Percentiles rank a stretch among this genome's conserved stretches.
Evolutionary conservation across 2,113 vertebrate species (phyloP).

Genomic region (Tragelaphus buxtoni): DNA sequence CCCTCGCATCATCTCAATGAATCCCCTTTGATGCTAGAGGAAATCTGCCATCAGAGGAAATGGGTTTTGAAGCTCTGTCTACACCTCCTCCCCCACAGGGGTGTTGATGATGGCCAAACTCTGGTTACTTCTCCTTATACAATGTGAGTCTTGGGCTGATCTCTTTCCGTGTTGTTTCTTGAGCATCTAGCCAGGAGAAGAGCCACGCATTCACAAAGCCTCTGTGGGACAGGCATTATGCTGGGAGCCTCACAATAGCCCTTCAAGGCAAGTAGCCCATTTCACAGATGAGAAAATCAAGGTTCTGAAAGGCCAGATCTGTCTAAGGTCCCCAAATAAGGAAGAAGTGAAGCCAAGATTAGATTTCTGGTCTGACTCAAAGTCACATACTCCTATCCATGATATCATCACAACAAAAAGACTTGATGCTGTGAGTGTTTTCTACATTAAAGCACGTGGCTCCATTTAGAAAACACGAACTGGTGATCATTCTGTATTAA

Average conservation of each 20-base stretch:
- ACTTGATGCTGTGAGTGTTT: background rate
- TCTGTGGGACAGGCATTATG: background rate
- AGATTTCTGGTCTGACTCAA: background rate
- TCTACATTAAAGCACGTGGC: background rate
- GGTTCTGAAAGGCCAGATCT: background rate
- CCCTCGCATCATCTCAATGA: background rate
- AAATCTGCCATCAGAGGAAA: background rate
- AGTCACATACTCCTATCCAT: background rate
- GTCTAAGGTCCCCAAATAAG: background rate
- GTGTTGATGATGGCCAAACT: background rate
- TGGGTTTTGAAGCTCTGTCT: background rate
- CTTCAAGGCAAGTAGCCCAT: background rate
- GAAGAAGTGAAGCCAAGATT: background rate
- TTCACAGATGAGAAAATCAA: background rate
- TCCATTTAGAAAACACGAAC: background rate
- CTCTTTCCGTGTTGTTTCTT: background rate
- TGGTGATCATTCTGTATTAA: background rate
- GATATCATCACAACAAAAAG: background rate
- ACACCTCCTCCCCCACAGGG: too few species aligned
- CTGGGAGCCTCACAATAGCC: background rate
- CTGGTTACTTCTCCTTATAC: background rate
- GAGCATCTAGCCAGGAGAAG: background rate
- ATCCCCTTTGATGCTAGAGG: background rate
- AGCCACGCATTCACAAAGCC: background rate
- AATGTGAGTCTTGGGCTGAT: background rate